These are phyloP conservation scores for Ptilodon capucinus DNA, from an alignment of 2,888 invertebrate species.

Conservation along the genomic window DNA sequence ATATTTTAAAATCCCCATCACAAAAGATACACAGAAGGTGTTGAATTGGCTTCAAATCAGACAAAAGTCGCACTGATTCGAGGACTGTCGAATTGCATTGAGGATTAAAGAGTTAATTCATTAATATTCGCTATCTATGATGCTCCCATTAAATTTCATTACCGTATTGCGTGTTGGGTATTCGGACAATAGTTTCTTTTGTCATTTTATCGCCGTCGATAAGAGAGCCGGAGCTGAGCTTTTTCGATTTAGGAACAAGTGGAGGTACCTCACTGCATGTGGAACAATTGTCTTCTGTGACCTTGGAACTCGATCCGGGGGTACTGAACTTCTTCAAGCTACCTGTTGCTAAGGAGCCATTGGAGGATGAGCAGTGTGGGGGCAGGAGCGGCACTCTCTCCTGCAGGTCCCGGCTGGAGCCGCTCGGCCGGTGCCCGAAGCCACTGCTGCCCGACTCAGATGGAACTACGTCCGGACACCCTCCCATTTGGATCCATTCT, in stretches of 20 bases:
- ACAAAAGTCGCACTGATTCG: not conserved
- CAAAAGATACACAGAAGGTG: not conserved
- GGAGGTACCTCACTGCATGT: conserved; percentile 74
- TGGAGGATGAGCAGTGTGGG: conserved; percentile 73
- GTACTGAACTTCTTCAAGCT: conserved; percentile 69
- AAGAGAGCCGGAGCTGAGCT: conserved; percentile 73
- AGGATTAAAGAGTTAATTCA: not conserved
- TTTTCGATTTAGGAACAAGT: conserved; percentile 67
- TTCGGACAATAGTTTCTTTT: conserved; percentile 72
- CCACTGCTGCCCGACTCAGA: conserved; percentile 60
- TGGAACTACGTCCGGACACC: conserved; percentile 61
- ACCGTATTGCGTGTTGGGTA: conserved; percentile 67
- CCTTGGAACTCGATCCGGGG: conserved; percentile 60
- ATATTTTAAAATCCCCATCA: not conserved
- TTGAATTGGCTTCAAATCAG: no score
- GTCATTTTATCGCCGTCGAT: conserved; percentile 69
- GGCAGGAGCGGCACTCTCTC: conserved; percentile 72
- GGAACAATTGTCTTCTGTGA: conserved; percentile 65
- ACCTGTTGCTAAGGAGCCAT: conserved; percentile 69
- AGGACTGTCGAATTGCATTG: no score
- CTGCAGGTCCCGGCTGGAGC: conserved; percentile 61
- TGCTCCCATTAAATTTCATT: conserved; percentile 58
- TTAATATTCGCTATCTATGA: conserved; percentile 33
- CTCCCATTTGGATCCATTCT: conserved; percentile 72
- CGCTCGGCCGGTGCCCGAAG: conserved; percentile 55